Evolutionary conservation across 64 coral and sea anemone species (phyloP).

Genomic region (Cladopsammia gracilis): DNA sequence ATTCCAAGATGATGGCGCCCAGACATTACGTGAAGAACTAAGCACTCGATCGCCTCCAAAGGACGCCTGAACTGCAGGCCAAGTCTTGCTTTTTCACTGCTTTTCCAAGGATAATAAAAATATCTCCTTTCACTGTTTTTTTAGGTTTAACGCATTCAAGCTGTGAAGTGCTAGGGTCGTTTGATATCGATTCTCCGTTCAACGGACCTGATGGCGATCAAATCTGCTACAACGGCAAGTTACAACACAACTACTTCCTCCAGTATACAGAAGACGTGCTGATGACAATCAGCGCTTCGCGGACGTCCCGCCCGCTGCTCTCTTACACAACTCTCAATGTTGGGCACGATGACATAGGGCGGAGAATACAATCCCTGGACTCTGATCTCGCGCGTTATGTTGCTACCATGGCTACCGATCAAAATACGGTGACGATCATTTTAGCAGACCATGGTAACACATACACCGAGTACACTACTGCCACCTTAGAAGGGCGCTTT

Average conservation of each 20-base stretch:
- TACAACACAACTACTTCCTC: conserved; percentile 85
- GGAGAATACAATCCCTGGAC: conserved; percentile 81
- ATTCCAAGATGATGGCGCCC: too few relatives aligned
- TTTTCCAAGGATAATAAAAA: background rate
- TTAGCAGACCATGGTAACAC: conserved; percentile 96
- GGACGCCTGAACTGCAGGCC: too few relatives aligned
- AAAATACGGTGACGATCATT: conserved; percentile 82
- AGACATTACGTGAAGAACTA: too few relatives aligned
- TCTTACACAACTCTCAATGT: conserved; percentile 80
- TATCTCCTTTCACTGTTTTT: background rate
- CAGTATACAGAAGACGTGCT: conserved; percentile 73
- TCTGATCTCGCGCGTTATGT: conserved; percentile 63
- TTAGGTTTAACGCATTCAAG: conserved; percentile 85
- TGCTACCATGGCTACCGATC: conserved; percentile 26
- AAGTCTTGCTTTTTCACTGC: too few relatives aligned
- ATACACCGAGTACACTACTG: conserved; percentile 71
- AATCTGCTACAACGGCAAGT: conserved; percentile 91
- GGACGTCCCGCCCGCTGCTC: conserved; percentile 63
- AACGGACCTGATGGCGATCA: conserved; percentile 66
- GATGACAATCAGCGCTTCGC: conserved; percentile 7
- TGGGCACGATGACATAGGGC: conserved; percentile 77
- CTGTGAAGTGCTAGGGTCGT: conserved; percentile 68
- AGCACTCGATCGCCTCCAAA: too few relatives aligned
- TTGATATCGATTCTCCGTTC: conserved; percentile 60
- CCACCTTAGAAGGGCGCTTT: conserved; percentile 80